Evolutionary conservation across 35 echinoderm and acorn worm species (phyloP).

Genomic region (Acanthaster planci): DNA sequence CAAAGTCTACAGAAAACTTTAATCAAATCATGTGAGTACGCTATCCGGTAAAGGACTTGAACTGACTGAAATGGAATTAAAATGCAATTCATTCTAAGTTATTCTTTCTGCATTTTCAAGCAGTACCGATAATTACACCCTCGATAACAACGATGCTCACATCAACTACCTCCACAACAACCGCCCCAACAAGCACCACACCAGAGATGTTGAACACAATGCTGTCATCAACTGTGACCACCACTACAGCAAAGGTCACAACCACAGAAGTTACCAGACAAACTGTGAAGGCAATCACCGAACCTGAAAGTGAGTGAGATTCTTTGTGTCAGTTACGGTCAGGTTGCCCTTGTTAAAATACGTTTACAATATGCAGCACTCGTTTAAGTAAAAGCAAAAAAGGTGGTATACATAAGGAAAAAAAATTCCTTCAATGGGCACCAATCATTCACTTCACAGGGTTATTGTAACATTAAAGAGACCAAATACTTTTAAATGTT

Average conservation of each 20-base stretch:
- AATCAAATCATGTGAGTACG: too few relatives aligned
- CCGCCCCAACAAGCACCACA: background rate
- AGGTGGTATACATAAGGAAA: too few relatives aligned
- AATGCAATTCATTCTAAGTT: background rate
- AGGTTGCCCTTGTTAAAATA: too few relatives aligned
- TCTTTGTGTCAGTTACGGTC: background rate
- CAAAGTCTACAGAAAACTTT: too few relatives aligned
- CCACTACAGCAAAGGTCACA: background rate
- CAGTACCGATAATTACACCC: background rate
- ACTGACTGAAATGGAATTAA: too few relatives aligned
- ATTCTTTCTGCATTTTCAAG: background rate
- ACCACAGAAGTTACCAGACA: background rate
- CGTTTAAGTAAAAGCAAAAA: too few relatives aligned
- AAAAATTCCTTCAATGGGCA: too few relatives aligned
- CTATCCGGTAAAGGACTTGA: too few relatives aligned
- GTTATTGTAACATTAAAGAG: too few relatives aligned
- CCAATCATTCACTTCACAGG: too few relatives aligned
- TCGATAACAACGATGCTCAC: background rate
- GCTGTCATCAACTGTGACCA: background rate
- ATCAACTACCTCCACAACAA: background rate
- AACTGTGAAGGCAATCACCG: background rate
- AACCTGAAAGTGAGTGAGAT: background rate
- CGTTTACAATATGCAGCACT: too few relatives aligned
- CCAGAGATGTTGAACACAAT: background rate
- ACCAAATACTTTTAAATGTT: too few relatives aligned